A percentile compares a stretch with the other conserved stretches of the same genome.
Evolutionary conservation across 1,140 invertebrate genomes (phyloP).

Genomic region (silkworm (Bombyx mori)): DNA sequence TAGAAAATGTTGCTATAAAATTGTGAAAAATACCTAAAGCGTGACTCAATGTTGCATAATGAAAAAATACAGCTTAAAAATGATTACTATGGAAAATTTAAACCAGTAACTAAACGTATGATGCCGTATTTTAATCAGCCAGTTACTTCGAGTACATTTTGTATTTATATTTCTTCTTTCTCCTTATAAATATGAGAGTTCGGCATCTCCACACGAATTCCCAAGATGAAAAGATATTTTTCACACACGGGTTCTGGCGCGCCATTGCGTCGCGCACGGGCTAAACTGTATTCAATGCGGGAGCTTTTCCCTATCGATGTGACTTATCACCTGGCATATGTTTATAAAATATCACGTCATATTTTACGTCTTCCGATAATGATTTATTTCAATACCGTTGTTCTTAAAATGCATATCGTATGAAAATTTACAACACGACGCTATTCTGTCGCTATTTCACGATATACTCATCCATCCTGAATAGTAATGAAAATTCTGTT

Average conservation of each 20-base stretch:
- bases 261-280: conserved; percentile 23
- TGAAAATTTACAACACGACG: no score
- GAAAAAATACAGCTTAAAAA: no score
- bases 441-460: no score
- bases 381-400: no score
- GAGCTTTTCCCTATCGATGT: conserved; percentile 33
- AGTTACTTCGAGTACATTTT: conserved; percentile 44
- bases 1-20: no score
- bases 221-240: conserved; percentile 64
- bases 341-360: background rate
- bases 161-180: conserved; percentile 57
- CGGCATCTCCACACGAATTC: conserved; percentile 55
- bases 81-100: no score
- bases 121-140: conserved; percentile 60
- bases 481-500: no score
- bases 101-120: conserved; percentile 57
- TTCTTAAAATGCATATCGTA: no score
- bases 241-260: conserved; percentile 34
- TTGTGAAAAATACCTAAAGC: no score
- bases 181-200: conserved; percentile 64
- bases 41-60: no score
- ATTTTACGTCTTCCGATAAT: no score
- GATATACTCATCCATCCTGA: no score
- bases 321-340: conserved; percentile 21
- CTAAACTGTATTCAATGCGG: conserved; percentile 32